Base-by-base conservation (phyloP, 2,113 vertebrate species). In the Campylomormyrus numenius region DNA sequence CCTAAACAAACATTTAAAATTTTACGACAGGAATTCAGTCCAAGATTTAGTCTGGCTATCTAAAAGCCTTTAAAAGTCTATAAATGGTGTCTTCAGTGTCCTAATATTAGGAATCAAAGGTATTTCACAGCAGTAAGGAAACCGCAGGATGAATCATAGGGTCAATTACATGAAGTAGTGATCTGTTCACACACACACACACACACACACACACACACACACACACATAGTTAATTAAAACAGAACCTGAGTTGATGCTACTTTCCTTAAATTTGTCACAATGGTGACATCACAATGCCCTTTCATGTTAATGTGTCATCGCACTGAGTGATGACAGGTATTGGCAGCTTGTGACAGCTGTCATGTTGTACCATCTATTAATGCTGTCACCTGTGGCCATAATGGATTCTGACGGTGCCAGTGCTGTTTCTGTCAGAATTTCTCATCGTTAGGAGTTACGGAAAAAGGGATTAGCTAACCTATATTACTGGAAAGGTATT, bases 11-110 rank as follows among this genome's bases (percentile, higher is more conserved):
- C 93, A 91, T 92, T 93, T 93, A 92, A 93, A 89, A 93, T 93
- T 91, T 31, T 2, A 83, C 93, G 93, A 94, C 93, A 90, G 90
- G 45, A 48, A 3, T 93, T 92, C 94, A 95, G 92, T 90, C 92
- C 93, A 52, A 89, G 92, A 92, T 95, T 93, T 94, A 31, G 93
- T 94, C 92, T 91, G 74, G 5, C 94, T 94, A 93, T 95, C 94
- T 11, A 49, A 50, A 86, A 50, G n/a, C n/a, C 8, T 94, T 94
- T 17, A 8, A 84, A 84, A 85, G 84, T 49, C 45, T 80, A 11
- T 48, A 42, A 85, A 49, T 48, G 45, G 84, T 27, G 45, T 49
- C 48, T 86, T 86, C 48, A 86, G 9, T 86, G 45, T 86, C 10
- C 13, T 50, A n/a, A 31, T 86, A 80, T 42, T 80, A 17, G 35